Conservation (phyloP, 2,888 invertebrate genomes). For the Caradrina clavipalpis region DNA sequence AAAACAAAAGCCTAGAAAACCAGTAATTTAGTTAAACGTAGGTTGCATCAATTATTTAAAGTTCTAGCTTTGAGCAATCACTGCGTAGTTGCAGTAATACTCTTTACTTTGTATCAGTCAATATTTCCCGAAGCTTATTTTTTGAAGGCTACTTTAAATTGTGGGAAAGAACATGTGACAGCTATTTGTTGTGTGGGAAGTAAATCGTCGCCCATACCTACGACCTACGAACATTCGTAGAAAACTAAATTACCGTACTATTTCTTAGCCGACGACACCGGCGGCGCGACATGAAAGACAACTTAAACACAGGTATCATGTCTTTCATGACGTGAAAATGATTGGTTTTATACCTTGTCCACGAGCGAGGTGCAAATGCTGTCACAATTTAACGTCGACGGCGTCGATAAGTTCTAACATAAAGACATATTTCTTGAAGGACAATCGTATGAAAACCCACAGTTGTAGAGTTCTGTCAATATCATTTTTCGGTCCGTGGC, state of each 20-base stretch:
- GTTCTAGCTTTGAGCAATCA: background rate
- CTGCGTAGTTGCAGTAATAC: background rate
- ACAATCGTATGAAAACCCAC: background rate
- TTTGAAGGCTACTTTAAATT: background rate
- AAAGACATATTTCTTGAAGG: background rate
- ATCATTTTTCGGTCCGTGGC: background rate
- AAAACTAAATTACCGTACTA: too few relatives aligned
- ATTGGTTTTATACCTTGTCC: too few relatives aligned
- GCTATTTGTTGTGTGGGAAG: background rate
- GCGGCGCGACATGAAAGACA: too few relatives aligned
- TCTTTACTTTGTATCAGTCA: background rate
- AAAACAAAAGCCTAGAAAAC: too few relatives aligned
- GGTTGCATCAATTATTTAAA: constrained; percentile 12
- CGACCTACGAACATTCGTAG: too few relatives aligned
- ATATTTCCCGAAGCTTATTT: background rate
- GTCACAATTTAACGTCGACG: background rate
- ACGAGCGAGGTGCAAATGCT: background rate
- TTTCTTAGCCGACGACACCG: too few relatives aligned
- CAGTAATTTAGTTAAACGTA: too few relatives aligned
- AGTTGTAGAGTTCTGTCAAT: background rate
- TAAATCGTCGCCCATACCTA: too few relatives aligned
- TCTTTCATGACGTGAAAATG: too few relatives aligned
- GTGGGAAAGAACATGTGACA: background rate
- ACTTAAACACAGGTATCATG: too few relatives aligned
- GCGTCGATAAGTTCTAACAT: background rate